Evolutionary conservation across 2,113 vertebrate genomes (phyloP), one percentile per base, ranked within the genome.

Genomic region (Phalacrocorax aristotelis): DNA sequence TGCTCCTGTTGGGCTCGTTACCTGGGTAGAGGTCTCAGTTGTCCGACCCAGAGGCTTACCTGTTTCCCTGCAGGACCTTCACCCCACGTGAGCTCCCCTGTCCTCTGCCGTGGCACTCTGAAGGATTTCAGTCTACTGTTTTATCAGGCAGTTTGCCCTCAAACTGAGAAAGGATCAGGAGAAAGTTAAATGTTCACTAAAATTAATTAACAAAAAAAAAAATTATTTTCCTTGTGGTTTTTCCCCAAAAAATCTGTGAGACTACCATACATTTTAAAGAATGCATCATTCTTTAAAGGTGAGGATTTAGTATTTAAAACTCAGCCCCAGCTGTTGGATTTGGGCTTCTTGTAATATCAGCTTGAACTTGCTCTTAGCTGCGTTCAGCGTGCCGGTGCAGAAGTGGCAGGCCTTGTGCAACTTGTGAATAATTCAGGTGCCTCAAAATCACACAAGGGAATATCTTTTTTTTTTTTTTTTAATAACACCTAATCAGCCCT

Each of bases 401-500:
- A 70, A 91, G 42, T 7, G 7, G 51, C 83, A 89, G 79, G 57
- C 19, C 58, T 62, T 17, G 23, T 62, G 76, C 42, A 29, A 90
- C 79, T 77, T 80, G 68, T 93, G 92, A 95, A 95, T 95, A 88
- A 95, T 92, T 94, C 85, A 90, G 80, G 64, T 89, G 72, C 86
- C 94, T 94, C 68, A 70, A 86, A 88, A 70, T 90, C 83, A 64
- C 86, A 81, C 64, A 19, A 25, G 88, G 90, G 85, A 95, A 61
- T 75, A 15, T 40, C 6, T n/a, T 10, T 81, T 17, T 89, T 75
- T 83, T 75, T 83, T 42, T 64, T 74, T 44, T 49, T 71, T 88
- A 80, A 34, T 71, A 92, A 27, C 26, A 75, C 71, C 95, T 95
- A 74, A 91, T 90, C 90, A 94, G 70, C 89, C 89, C 46, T 92